Conservation (phyloP, 2,797 vertebrate species). For the Neostethus bicornis region DNA sequence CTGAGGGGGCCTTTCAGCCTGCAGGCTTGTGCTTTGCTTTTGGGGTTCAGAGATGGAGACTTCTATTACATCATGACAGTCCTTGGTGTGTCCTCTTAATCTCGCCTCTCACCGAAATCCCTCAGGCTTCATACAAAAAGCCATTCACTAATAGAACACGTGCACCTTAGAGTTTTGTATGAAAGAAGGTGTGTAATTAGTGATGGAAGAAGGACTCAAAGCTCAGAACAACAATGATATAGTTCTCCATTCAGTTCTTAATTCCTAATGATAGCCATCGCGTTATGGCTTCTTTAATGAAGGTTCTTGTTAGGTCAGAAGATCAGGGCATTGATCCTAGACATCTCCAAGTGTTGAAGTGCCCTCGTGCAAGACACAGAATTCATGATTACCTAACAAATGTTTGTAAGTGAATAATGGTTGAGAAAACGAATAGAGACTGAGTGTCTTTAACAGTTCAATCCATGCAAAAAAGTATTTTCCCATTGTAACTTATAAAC, state of each 20-base stretch:
- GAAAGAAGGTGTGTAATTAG: conserved; percentile 12
- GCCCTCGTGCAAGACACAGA: not conserved
- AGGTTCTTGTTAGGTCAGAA: not conserved
- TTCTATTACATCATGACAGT: conserved; percentile 68
- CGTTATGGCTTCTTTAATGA: not conserved
- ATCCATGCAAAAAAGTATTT: too few relatives aligned
- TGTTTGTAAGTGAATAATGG: not conserved
- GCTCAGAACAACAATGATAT: not conserved
- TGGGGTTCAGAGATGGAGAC: conserved; percentile 48
- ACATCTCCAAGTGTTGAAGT: not conserved
- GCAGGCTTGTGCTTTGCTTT: conserved; percentile 56
- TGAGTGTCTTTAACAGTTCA: too few relatives aligned
- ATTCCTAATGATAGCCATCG: not conserved
- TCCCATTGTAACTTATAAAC: too few relatives aligned
- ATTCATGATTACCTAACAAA: not conserved
- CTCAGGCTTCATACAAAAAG: conserved; percentile 48
- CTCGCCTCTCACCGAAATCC: conserved; percentile 68
- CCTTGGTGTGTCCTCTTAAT: conserved; percentile 74
- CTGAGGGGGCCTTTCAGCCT: conserved; percentile 69
- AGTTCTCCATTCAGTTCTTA: not conserved
- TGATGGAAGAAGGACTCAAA: not conserved
- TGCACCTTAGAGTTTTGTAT: conserved; percentile 49
- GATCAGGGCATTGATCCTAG: not conserved
- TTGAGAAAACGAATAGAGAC: not conserved
- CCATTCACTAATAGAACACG: conserved; percentile 33